Evolutionary conservation across 1,140 invertebrate genomes (phyloP), one percentile per base, ranked within the genome.

Genomic region (Drosophila truncata): DNA sequence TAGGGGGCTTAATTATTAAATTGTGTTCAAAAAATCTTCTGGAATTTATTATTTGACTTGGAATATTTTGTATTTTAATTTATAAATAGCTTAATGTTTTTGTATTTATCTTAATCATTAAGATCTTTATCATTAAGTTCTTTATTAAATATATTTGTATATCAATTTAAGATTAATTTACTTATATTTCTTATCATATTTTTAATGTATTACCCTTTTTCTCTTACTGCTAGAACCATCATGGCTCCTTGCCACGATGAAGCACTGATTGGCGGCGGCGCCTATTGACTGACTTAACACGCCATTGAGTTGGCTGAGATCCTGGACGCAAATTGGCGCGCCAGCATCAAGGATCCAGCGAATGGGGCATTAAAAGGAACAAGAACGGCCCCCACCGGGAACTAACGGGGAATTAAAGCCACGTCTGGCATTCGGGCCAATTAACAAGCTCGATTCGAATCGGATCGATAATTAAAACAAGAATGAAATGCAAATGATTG

Each of bases 201-300:
- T 8, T 39, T n/a, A 9, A n/a, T n/a, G 16, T n/a, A 39, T 1
- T 8, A 8, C 2, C 5, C 0, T 9, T 41, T 10, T n/a, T 10
- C 39, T 18, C 9, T 10, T 18, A 18, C n/a, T 41, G 27, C 11
- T 14, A 3, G n/a, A 14, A 31, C 33, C 55, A 58, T 41, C 46
- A 18, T 8, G 54, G 66, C 41, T 66, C 61, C 44, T 60, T 75
- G 47, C 47, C 61, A 80, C 73, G 80, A 80, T 85, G 84, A 80
- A 83, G 84, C 80, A 84, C 84, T 87, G 83, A 87, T 87, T 87
- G 83, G 84, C 84, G 85, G 85, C 81, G 85, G 78, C 78, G 85
- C 85, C 85, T 90, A 90, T 90, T 90, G 85, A 90, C 85, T 90
- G 85, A 90, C 85, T 90, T 90, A 90, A 90, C 85, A 90, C 85